Evolutionary conservation across 2,888 invertebrate species (phyloP), one percentile per base, ranked within the genome.

Genomic region (Psylliodes chrysocephalus): DNA sequence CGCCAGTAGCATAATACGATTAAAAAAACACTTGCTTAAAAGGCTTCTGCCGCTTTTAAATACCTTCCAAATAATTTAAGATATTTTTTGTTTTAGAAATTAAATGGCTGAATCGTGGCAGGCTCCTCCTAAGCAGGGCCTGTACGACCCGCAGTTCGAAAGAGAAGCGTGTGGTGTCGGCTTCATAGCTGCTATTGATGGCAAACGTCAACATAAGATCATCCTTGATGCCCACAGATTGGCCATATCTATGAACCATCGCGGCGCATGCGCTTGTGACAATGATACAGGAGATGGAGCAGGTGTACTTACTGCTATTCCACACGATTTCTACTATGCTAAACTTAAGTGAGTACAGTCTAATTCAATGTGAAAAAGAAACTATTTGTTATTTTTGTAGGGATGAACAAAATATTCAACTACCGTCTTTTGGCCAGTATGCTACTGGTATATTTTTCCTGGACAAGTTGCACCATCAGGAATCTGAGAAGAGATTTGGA

Each of bases 211-310:
- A 74, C 93, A 97, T 86, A 95, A 97, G 94, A 96, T 99, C 82
- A 88, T 99, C 76, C 90, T 92, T 79, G 97, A 99, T 91, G 96
- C 98, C 57, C 92, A 96, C 84, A 92, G 88, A 73, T 89, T 98
- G 85, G 93, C 98, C 66, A 91, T 92, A 82, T 93, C 98, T 78
- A 99, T 99, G 98, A 95, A 96, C 86, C 99, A 99, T 85, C 93
- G 99, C 72, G 99, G 99, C 77, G 99, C 98, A 53, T 98, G 97
- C 85, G 96, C 97, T 40, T 97, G 98, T 85, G 99, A 99, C 86
- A 98, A 98, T 84, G 97, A 98, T 84, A 97, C 98, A 55, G 99
- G 99, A 63, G 99, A 99, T 83, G 99, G 99, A 68, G 98, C 99
- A 68, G 99, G 99, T 61, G 94, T 98, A 66, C 88, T 98, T 79